These are phyloP conservation scores for Rhopalosiphum maidis DNA, from an alignment of 1,140 invertebrate species.

Conservation along the genomic window DNA sequence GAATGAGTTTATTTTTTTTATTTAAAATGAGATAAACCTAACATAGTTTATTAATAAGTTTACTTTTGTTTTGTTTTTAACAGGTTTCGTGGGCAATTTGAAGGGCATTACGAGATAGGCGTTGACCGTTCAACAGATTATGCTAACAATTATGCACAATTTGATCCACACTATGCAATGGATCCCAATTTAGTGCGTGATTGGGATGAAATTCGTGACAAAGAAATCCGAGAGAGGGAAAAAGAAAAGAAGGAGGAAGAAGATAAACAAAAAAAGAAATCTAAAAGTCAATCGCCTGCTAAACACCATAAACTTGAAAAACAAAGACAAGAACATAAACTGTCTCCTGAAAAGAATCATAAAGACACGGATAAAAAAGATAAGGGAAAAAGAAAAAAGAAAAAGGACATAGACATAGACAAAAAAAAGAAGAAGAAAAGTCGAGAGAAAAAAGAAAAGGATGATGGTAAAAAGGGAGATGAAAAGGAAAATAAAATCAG, in stretches of 20 bases:
- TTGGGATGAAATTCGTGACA: conserved; percentile 51
- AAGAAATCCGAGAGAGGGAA: conserved; percentile 45
- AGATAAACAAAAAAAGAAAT: conserved; percentile 35
- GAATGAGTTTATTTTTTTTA: background rate
- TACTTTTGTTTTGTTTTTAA: conserved; percentile 45
- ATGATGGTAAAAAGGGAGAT: conserved; percentile 61
- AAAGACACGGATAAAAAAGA: conserved; percentile 60
- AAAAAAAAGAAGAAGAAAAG: conserved; percentile 65
- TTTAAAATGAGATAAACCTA: background rate
- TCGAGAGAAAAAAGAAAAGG: conserved; percentile 64
- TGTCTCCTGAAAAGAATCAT: conserved; percentile 60
- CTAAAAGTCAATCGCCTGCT: conserved; percentile 26
- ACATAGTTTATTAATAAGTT: background rate
- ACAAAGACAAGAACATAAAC: conserved; percentile 55
- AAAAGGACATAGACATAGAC: conserved; percentile 61
- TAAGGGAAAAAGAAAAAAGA: conserved; percentile 59
- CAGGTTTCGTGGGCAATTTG: conserved; percentile 39
- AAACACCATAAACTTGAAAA: conserved; percentile 51
- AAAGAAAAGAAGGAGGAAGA: conserved; percentile 56
- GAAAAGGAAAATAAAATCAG: conserved; percentile 61
- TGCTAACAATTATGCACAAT: background rate
- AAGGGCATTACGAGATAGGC: conserved; percentile 23
- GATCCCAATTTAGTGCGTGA: conserved; percentile 50
- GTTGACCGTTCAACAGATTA: conserved; percentile 6
- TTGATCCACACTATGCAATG: conserved; percentile 52